Evolutionary conservation across 2,888 invertebrate genomes (phyloP), one percentile per base, ranked within the genome.

Genomic region (Perdita meconis): DNA sequence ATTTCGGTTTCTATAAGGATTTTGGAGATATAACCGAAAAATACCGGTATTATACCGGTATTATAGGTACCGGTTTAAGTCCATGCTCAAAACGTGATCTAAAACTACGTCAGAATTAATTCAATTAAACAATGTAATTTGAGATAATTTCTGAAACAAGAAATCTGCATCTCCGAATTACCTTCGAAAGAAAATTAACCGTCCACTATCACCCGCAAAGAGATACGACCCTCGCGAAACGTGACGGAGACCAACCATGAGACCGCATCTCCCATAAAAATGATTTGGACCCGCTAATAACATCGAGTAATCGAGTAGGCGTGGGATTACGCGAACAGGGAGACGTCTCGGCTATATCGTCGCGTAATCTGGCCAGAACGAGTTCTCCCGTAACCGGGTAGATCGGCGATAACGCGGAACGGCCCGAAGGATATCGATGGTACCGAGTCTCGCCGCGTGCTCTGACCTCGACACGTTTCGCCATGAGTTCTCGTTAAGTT

Each of bases 341-440:
- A 81, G 71, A 81, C 72, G 76, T 83, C 83, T 81, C 34, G 55
- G 71, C 57, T 78, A 79, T 64, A 68, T 59, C 50, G 56, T 24
- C 36, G 22, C 47, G 22, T 47, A 44, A 53, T 53, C 24, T 44
- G n/a, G 36, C n/a, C 40, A 24, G n/a, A 65, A 38, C 22, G 51
- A 53, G 51, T 59, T 75, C 61, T 16, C 44, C 22, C 8, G 3
- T 19, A 19, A 22, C n/a, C n/a, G 1, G 26, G 38, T 30, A 26
- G 13, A 38, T 42, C 22, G 10, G 19, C 13, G 55, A 68, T 76
- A 69, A 56, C 19, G 34, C 8, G 44, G 63, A 70, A 63, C 22
- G 24, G 36, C 53, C 53, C n/a, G 22, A 34, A 30, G 12, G 26
- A 44, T 30, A 24, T 16, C 24, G 61, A 59, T 78, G 63, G 66